Evolutionary conservation across 2,113 vertebrate species (phyloP).

Genomic region (Phrynocephalus versicolor): DNA sequence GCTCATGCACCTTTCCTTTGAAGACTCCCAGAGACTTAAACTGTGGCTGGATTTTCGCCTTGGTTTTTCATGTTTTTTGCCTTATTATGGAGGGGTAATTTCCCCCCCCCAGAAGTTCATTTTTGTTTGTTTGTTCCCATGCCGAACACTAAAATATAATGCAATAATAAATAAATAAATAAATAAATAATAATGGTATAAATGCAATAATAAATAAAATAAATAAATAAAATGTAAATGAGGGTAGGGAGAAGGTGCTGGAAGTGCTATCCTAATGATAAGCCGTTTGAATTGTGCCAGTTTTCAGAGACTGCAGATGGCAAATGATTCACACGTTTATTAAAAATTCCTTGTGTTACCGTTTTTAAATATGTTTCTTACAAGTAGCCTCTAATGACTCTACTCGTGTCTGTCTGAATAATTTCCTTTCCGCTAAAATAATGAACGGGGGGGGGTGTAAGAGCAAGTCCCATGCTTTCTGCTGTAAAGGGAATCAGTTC

Average conservation of each 20-base stretch:
- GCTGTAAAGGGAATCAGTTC: not conserved
- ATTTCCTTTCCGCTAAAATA: not conserved
- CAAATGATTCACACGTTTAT: not conserved
- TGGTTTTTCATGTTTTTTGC: not conserved
- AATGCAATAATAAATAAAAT: too few relatives aligned
- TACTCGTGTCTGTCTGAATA: not conserved
- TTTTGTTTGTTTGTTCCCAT: too few relatives aligned
- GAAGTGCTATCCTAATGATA: not conserved
- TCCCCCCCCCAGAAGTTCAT: too few relatives aligned
- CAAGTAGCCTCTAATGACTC: not conserved
- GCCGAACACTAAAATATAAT: too few relatives aligned
- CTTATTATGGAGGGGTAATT: too few relatives aligned
- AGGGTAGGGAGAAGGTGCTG: too few relatives aligned
- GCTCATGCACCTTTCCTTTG: too few relatives aligned
- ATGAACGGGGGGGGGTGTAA: not conserved
- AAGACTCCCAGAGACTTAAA: too few relatives aligned
- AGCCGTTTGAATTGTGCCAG: constrained; percentile 9
- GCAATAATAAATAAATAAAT: too few relatives aligned
- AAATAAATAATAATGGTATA: too few relatives aligned
- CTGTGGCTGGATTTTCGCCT: not conserved
- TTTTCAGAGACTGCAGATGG: not conserved
- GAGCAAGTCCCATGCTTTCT: not conserved
- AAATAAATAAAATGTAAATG: too few relatives aligned
- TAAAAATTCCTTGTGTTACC: not conserved
- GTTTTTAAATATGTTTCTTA: not conserved